A percentile compares a stretch with the other conserved stretches of the same genome.
Evolutionary conservation across 2,113 vertebrate genomes (phyloP).

Genomic region (Ellobius talpinus): DNA sequence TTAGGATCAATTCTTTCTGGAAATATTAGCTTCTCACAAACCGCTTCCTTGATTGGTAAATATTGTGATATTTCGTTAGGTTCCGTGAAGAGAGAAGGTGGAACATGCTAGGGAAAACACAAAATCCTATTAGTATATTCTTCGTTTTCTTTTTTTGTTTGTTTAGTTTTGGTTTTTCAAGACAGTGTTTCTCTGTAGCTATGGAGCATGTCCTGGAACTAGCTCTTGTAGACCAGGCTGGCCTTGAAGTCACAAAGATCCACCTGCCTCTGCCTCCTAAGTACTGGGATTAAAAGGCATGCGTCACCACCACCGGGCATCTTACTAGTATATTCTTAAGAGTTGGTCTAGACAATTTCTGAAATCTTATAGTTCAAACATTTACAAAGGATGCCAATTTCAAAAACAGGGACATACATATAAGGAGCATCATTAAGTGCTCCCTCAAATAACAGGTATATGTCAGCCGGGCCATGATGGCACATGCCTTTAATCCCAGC

Average conservation of each 20-base stretch:
- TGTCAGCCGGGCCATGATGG: not conserved
- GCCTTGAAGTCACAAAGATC: too few relatives aligned
- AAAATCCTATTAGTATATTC: conserved; percentile 37
- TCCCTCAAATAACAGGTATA: not conserved
- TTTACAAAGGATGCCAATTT: not conserved
- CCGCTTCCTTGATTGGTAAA: conserved; percentile 92
- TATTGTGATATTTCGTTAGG: conserved; percentile 97
- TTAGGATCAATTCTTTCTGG: conserved; percentile 85
- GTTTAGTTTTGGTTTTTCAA: too few relatives aligned
- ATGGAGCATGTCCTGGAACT: too few relatives aligned
- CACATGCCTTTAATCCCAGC: too few relatives aligned
- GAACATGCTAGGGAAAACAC: conserved; percentile 89
- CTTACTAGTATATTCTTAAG: conserved; percentile 1
- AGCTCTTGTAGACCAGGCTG: too few relatives aligned
- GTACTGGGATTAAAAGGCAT: too few relatives aligned
- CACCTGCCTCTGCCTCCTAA: too few relatives aligned
- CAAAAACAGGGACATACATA: not conserved
- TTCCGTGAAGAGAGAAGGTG: conserved; percentile 94
- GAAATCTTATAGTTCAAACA: not conserved
- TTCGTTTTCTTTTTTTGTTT: not conserved
- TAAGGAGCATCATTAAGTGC: not conserved
- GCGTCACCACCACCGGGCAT: not conserved
- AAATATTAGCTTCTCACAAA: conserved; percentile 95
- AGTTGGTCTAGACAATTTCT: not conserved
- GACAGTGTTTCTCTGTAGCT: too few relatives aligned